Evolutionary conservation across 1,140 invertebrate species (phyloP).

Genomic region (Drosophila pseudoananassae): DNA sequence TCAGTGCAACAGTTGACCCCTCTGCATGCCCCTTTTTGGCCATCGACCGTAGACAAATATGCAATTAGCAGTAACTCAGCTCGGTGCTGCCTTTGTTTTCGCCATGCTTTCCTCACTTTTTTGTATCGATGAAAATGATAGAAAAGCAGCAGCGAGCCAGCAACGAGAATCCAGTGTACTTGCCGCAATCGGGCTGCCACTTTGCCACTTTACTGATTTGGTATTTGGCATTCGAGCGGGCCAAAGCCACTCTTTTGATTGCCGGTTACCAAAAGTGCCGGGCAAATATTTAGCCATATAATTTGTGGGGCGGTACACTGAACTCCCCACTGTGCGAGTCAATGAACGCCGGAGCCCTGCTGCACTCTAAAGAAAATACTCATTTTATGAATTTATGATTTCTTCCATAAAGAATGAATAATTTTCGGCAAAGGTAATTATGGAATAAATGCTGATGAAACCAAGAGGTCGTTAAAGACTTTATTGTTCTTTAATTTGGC

Average conservation of each 20-base stretch:
- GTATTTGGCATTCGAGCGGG: constrained; percentile 48
- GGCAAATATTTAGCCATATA: constrained; percentile 74
- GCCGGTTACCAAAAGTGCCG: constrained; percentile 72
- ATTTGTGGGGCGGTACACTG: constrained; percentile 65
- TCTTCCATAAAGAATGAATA: background rate
- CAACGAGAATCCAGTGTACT: constrained; percentile 37
- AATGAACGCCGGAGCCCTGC: constrained; percentile 49
- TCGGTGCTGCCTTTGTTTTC: constrained; percentile 32
- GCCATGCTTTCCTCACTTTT: constrained; percentile 37
- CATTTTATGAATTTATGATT: constrained; percentile 8
- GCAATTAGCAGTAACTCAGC: constrained; percentile 70
- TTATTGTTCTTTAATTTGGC: background rate
- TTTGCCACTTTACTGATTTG: constrained; percentile 65
- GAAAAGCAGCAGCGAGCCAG: constrained; percentile 40
- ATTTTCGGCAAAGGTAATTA: background rate
- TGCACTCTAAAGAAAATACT: constrained; percentile 22
- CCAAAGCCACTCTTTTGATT: constrained; percentile 54
- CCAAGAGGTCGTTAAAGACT: background rate
- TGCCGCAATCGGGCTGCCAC: constrained; percentile 57
- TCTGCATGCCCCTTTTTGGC: constrained; percentile 22
- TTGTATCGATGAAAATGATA: constrained; percentile 71
- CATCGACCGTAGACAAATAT: constrained; percentile 70
- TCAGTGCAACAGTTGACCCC: constrained; percentile 68
- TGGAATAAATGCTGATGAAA: background rate
- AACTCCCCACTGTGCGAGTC: constrained; percentile 41